A percentile compares a stretch with the other conserved stretches of the same genome.
Evolutionary conservation across 1,140 invertebrate genomes (phyloP).

Genomic region (Aradophagus sp.): DNA sequence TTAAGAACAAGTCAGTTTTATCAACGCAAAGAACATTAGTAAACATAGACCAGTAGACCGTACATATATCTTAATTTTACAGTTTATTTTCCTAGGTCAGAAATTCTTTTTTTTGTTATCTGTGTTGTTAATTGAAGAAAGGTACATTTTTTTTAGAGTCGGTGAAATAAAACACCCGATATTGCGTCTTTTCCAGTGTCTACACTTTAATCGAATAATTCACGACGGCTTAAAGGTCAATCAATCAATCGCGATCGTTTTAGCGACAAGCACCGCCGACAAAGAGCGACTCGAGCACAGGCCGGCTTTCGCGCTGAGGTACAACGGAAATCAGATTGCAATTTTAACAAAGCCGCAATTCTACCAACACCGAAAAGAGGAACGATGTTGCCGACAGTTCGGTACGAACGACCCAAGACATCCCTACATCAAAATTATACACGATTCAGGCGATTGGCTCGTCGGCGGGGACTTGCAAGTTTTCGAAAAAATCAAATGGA

Average conservation of each 20-base stretch:
- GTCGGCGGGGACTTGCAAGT: slow-evolving; percentile 95
- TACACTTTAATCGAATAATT: slow-evolving; percentile 92
- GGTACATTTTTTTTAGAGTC: no score
- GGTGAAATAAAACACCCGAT: no score
- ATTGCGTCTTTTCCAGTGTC: slow-evolving; percentile 74
- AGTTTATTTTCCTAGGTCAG: no score
- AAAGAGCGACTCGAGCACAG: slow-evolving; percentile 83
- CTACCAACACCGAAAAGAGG: slow-evolving; percentile 94
- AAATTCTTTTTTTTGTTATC: no score
- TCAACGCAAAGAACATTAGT: no score
- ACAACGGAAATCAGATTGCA: slow-evolving; percentile 84
- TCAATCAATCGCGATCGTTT: slow-evolving; percentile 95
- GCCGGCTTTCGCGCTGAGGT: slow-evolving; percentile 79
- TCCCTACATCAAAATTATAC: slow-evolving; percentile 95
- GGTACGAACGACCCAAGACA: slow-evolving; percentile 89
- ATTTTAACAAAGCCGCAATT: slow-evolving; percentile 93
- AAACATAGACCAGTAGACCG: no score
- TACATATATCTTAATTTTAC: no score
- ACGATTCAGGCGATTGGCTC: slow-evolving; percentile 94
- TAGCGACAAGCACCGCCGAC: slow-evolving; percentile 83
- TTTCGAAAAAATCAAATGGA: slow-evolving; percentile 90
- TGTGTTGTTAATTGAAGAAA: no score
- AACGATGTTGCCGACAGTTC: slow-evolving; percentile 92
- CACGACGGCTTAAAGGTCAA: slow-evolving; percentile 79
- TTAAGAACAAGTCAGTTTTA: no score